A percentile compares a stretch with the other conserved stretches of the same genome.
phyloP scores from a whole-genome alignment of 2,888 invertebrate genomes.

The Mamestra brassicae region DNA sequence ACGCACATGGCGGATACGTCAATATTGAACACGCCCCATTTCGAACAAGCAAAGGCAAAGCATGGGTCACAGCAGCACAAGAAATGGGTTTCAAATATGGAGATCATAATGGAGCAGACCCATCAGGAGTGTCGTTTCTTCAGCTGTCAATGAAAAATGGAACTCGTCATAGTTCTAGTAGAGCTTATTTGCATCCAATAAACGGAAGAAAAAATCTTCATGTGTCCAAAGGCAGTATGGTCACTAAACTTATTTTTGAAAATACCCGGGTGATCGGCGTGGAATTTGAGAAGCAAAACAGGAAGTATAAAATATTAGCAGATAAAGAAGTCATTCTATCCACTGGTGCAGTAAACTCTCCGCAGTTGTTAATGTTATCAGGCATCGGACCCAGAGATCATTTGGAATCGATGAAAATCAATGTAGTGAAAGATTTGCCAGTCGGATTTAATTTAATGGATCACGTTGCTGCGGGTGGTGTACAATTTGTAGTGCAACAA shows the following conservation, averaged over 20 bases:
- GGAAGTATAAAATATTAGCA: slow-evolving; percentile 89
- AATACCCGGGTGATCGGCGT: slow-evolving; percentile 91
- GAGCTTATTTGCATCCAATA: slow-evolving; percentile 92
- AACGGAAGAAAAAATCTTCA: slow-evolving; percentile 91
- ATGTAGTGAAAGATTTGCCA: slow-evolving; percentile 89
- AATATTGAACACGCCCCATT: slow-evolving; percentile 90
- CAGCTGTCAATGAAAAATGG: slow-evolving; percentile 93
- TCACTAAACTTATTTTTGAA: slow-evolving; percentile 91
- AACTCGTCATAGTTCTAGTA: slow-evolving; percentile 92
- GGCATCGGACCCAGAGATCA: slow-evolving; percentile 93
- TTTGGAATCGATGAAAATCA: slow-evolving; percentile 89
- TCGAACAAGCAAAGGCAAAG: slow-evolving; percentile 86
- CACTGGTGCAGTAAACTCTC: slow-evolving; percentile 94
- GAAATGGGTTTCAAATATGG: slow-evolving; percentile 91
- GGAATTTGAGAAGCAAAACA: slow-evolving; percentile 89
- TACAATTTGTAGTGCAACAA: slow-evolving; percentile 90
- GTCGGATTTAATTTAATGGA: slow-evolving; percentile 94
- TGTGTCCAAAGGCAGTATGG: slow-evolving; percentile 91
- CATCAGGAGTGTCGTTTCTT: slow-evolving; percentile 91
- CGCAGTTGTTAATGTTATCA: slow-evolving; percentile 96
- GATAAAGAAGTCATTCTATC: slow-evolving; percentile 94
- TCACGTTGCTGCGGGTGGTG: slow-evolving; percentile 92
- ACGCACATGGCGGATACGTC: slow-evolving; percentile 90
- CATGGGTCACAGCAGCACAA: slow-evolving; percentile 91
- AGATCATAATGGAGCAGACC: slow-evolving; percentile 92